These are phyloP conservation scores for Poeciliopsis infans DNA, from an alignment of 2,797 vertebrate genomes.

Conservation along the genomic window DNA sequence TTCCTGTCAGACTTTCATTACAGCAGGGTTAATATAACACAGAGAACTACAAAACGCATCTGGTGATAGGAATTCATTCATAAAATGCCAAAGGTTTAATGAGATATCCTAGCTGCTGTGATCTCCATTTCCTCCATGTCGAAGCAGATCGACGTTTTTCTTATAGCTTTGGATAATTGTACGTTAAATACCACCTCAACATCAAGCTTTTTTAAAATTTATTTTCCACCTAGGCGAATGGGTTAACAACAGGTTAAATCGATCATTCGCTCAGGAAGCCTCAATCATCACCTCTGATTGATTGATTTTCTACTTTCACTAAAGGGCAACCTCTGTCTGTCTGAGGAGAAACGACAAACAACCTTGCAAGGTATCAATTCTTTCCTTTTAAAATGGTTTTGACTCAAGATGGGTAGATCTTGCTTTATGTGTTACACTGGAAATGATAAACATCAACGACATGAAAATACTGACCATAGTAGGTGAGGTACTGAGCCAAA, in stretches of 20 bases:
- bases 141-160: slow-evolving; percentile 16
- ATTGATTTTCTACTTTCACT: slow-evolving; percentile 30
- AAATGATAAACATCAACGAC: background rate
- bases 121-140: slow-evolving; percentile 31
- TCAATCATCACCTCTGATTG: slow-evolving; percentile 20
- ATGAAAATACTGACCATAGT: slow-evolving; percentile 85
- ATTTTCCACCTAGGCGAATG: slow-evolving; percentile 1
- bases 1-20: slow-evolving; percentile 20
- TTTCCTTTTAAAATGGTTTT: background rate
- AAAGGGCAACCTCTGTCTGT: slow-evolving; percentile 69
- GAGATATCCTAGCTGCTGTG: slow-evolving; percentile 32
- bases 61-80: slow-evolving; percentile 2
- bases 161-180: background rate
- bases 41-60: background rate
- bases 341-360: slow-evolving; percentile 42
- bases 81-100: slow-evolving; percentile 38
- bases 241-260: slow-evolving; percentile 7
- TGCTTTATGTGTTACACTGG: background rate
- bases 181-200: slow-evolving; percentile 17
- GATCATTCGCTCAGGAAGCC: slow-evolving; percentile 43
- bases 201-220: background rate
- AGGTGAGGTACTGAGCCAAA: slow-evolving; percentile 93
- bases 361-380: slow-evolving; percentile 12
- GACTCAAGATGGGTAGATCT: background rate
- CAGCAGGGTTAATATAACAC: slow-evolving; percentile 9